Evolutionary conservation across 2,797 vertebrate species (phyloP).

Genomic region (Ambastaia sidthimunki): DNA sequence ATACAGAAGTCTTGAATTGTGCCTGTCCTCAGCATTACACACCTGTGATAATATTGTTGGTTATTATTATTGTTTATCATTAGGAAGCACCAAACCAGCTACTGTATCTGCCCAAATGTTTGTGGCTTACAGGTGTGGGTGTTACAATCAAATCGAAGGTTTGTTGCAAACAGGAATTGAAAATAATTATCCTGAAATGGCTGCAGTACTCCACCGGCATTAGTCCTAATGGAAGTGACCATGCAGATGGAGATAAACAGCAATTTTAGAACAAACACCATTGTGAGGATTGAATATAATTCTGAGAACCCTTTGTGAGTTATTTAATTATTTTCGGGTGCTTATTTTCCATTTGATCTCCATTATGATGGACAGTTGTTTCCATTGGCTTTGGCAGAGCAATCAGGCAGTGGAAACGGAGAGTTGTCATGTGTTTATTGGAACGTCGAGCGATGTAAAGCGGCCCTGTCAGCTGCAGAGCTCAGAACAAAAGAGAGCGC

Average conservation of each 20-base stretch:
- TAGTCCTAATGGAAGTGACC: slow-evolving; percentile 35
- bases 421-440: slow-evolving; percentile 48
- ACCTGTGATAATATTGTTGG: background rate
- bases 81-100: slow-evolving; percentile 34
- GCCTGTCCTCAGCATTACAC: slow-evolving; percentile 17
- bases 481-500: slow-evolving; percentile 13
- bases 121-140: slow-evolving; percentile 1
- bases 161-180: slow-evolving; percentile 21
- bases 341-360: slow-evolving; percentile 35
- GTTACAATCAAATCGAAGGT: slow-evolving; percentile 16
- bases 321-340: slow-evolving; percentile 31
- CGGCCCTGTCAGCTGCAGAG: slow-evolving; percentile 45
- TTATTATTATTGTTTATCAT: background rate
- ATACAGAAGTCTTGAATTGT: slow-evolving; percentile 5
- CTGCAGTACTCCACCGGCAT: background rate
- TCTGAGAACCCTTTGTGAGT: slow-evolving; percentile 13
- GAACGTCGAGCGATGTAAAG: slow-evolving; percentile 8
- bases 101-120: background rate
- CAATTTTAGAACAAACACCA: slow-evolving; percentile 17
- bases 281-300: slow-evolving; percentile 28
- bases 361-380: slow-evolving; percentile 50
- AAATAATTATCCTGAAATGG: slow-evolving; percentile 38
- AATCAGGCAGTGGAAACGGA: slow-evolving; percentile 54
- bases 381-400: slow-evolving; percentile 48
- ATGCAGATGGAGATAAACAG: slow-evolving; percentile 13